Evolutionary conservation across 2,113 vertebrate genomes (phyloP), one percentile per base, ranked within the genome.

Genomic region (Lamprologus sp.): DNA sequence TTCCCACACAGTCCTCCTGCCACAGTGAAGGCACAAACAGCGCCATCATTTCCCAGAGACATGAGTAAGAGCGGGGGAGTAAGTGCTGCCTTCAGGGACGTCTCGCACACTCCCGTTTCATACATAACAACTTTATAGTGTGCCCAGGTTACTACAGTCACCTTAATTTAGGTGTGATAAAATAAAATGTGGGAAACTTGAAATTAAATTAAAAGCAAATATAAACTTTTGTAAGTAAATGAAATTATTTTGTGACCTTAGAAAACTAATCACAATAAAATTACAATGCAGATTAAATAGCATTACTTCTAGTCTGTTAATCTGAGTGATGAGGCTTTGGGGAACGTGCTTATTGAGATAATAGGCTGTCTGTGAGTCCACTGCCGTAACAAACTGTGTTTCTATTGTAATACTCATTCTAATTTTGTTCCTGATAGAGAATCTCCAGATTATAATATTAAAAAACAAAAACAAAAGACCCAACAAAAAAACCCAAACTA

Each of bases 51-150:
- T 92, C 92, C 92, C 89, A 79, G 17, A 91, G 60, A 42, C 68
- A 31, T 90, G 84, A 92, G 23, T 90, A 23, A 89, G 35, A 47
- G 42, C 15, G 60, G 70, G 21, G 91, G 86, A 84, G 84, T 55
- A 10, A 7, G n/a, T 42, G 93, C 6, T 89, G 89, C 93, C 45
- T 94, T 94, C 93, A 93, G 65, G 83, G 87, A 81, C 90, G 33
- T 47, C 75, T 40, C 28, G 81, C 45, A 82, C 0, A 42, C 9
- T 47, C 12, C 26, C 1, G 4, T 4, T 47, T 68, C n/a, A 12
- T 54, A 63, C 7, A 1, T 17, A 2, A 9, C 23, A 6, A n/a
- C 35, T 75, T 9, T 19, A 42, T 26, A 75, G 19, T 68, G 19
- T 1, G 3, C 1, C 15, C 15, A 49, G 45, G 73, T 49, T 77